Evolutionary conservation across 2,888 invertebrate genomes (phyloP), one percentile per base, ranked within the genome.

Genomic region (Horisme vitalbata): DNA sequence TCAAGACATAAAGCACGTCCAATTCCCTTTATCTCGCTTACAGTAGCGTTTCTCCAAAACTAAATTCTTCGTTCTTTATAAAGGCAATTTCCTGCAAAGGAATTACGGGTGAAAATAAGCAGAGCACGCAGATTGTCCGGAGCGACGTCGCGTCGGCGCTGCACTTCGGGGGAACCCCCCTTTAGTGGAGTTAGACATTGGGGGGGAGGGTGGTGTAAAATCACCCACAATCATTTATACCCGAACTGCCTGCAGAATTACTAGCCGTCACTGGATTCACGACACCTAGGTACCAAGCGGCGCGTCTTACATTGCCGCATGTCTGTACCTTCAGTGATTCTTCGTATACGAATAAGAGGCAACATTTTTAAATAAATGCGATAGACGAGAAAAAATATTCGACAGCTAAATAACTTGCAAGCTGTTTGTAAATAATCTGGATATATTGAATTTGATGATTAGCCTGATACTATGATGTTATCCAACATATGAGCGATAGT

Each of bases 161-260:
- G 86, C 86, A 83, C 84, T 83, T 79, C 71, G 78, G 79, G 78
- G 67, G 75, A 55, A 54, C 64, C 67, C 49, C 49, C 48, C 44
- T 31, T 31, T 38, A 15, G 78, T 68, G 71, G 75, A 71, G 75
- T 75, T 75, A 78, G 79, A 77, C 79, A 71, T 69, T 55, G 72
- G 71, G 69, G 71, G 63, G 64, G 59, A 45, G 81, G 86, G 86
- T 79, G 83, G 83, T 83, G 83, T 80, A 87, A 87, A 87, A 87
- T 88, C 88, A 87, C 88, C 88, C 88, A 78, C 88, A 86, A 88
- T 89, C 87, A 88, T 88, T 88, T 89, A 87, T 88, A 87, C 83
- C 86, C 86, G 82, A 88, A 88, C 86, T 85, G 87, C 86, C 86
- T 84, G 81, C 78, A 72, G 83, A 86, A 87, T 86, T 87, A 86